Base-by-base conservation (phyloP, 2,113 vertebrate genomes). In the Elaphurus davidianus region DNA sequence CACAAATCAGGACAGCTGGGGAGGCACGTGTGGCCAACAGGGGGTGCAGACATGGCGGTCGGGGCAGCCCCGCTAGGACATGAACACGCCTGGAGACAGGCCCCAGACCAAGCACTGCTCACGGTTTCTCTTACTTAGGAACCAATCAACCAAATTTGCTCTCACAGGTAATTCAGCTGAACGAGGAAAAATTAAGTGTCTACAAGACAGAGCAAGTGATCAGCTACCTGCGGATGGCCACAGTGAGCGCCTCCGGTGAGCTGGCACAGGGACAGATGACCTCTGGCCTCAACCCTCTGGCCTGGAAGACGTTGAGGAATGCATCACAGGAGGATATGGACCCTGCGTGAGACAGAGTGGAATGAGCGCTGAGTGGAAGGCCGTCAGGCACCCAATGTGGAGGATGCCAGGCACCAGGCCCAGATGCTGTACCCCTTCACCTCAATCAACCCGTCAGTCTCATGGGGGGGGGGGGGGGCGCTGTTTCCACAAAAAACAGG, bases 311-410 rank as follows among this genome's bases (percentile, higher is more conserved):
- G 88, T 99, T 99, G 97, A 99, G 99, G 99, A 99, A 99, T 12
- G 99, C 99, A 12, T 99, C 99, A 93, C 99, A 99, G 96, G 99
- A 99, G 43, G 99, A 99, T 98, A 99, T 99, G 2, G 99, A 99
- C 99, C 99, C 99, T 99, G 98, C 7, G 19, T 10, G 62, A 23
- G 87, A 74, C 54, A 98, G 15, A 57, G 92, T 4, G 62, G 82
- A 7, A 3, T 5, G 3, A 60, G 52, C 27, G 28, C 25, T n/a
- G 14, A 36, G 14, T 0, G 27, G 13, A 21, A 8, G 36, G 36
- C 81, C 3, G 0, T 2, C 36, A n/a, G 84, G n/a, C 62, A 52
- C 28, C 10, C 1, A 7, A 52, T 43, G 19, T 21, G 47, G 28
- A n/a, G 10, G 6, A 50, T 0, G 8, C 19, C 8, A 1, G 28